A percentile compares a stretch with the other conserved stretches of the same genome.
These are phyloP conservation scores for Lateolabrax maculatus DNA, from an alignment of 2,797 vertebrate genomes.

Conservation along the genomic window DNA sequence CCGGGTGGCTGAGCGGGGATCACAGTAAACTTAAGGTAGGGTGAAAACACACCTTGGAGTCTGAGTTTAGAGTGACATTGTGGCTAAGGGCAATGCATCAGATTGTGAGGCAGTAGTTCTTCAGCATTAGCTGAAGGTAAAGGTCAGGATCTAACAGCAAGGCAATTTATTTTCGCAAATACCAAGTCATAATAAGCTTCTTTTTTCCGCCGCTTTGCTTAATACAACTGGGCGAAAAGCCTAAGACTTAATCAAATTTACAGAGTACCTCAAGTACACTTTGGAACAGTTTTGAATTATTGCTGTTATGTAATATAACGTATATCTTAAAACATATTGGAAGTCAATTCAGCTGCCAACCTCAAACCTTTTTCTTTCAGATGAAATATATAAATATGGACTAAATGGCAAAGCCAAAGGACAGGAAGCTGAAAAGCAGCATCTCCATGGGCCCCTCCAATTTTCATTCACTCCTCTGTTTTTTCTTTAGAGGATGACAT, in stretches of 20 bases:
- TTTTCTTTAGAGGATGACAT: conserved; percentile 45
- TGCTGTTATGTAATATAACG: conserved; percentile 22
- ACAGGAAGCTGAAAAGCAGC: conserved; percentile 9
- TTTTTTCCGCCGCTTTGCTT: conserved; percentile 28
- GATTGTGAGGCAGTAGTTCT: conserved; percentile 32
- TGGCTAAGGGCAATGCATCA: conserved; percentile 31
- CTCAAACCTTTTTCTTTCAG: conserved; percentile 20
- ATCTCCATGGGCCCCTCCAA: conserved; percentile 1
- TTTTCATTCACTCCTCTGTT: conserved; percentile 26
- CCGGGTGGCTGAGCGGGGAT: conserved; percentile 1
- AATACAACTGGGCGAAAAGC: conserved; percentile 20
- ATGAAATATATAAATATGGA: conserved; percentile 31
- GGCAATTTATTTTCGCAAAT: conserved; percentile 66
- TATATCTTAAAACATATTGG: conserved; percentile 6
- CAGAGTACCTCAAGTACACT: conserved; percentile 38
- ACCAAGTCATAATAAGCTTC: conserved; percentile 56
- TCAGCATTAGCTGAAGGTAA: conserved; percentile 61
- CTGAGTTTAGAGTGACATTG: conserved; percentile 33
- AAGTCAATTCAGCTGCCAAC: conserved; percentile 11
- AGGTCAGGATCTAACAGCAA: conserved; percentile 62
- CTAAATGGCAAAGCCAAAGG: conserved; percentile 35
- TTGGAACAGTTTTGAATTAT: conserved; percentile 28
- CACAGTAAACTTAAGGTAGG: neutral
- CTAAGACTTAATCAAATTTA: conserved; percentile 43
- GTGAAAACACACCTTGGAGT: conserved; percentile 23